phyloP scores from a whole-genome alignment of 2,797 vertebrate species.

The Pipistrellus pygmaeus region DNA sequence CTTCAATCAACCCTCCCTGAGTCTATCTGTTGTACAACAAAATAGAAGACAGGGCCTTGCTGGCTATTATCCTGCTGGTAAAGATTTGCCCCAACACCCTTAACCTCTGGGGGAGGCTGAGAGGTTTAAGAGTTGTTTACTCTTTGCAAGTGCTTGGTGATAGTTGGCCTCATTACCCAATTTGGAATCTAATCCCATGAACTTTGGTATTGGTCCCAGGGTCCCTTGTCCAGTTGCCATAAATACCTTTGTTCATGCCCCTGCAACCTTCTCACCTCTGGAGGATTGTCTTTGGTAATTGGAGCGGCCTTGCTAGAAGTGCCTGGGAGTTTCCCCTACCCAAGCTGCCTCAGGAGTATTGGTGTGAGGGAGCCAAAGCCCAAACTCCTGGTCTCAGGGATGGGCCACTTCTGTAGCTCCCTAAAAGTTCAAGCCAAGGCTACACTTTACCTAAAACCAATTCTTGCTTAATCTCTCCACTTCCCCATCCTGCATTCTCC shows the following conservation, averaged over 20 bases:
- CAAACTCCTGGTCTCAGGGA: not conserved
- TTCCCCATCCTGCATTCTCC: not conserved
- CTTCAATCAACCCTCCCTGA: not conserved
- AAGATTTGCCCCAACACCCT: not conserved
- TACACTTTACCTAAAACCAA: not conserved
- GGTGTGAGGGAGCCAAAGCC: not conserved
- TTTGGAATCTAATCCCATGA: not conserved
- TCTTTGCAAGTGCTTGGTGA: not conserved
- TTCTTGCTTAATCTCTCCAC: not conserved
- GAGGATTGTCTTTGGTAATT: not conserved
- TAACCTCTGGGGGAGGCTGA: not conserved
- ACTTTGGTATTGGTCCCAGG: not conserved
- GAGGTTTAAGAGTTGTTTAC: conserved; percentile 10
- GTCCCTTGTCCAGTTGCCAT: not conserved
- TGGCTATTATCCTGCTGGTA: not conserved
- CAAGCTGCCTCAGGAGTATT: not conserved
- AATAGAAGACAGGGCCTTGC: not conserved
- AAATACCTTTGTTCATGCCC: not conserved
- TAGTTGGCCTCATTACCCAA: not conserved
- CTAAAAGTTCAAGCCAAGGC: not conserved
- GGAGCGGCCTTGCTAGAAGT: not conserved
- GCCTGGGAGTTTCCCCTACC: not conserved
- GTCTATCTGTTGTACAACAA: not conserved
- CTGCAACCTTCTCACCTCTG: not conserved
- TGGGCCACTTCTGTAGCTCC: not conserved